Percentiles rank a stretch among this genome's conserved stretches.
phyloP scores from a whole-genome alignment of 2,888 invertebrate genomes.

The Adineta ricciae region DNA sequence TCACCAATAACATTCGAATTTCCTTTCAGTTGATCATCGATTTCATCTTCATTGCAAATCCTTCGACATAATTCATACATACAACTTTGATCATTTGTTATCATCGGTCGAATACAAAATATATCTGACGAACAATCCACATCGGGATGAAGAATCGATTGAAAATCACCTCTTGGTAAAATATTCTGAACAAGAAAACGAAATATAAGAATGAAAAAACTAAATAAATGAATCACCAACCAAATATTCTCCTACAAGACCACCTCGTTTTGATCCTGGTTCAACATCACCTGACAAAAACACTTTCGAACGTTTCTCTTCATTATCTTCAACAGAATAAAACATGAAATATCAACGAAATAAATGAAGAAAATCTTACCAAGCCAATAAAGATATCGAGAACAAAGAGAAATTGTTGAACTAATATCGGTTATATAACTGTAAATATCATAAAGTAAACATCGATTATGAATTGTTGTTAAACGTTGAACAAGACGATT shows the following conservation, averaged over 20 bases:
- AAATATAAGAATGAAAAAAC: neutral
- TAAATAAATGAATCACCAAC: neutral
- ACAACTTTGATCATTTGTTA: neutral
- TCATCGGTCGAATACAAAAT: neutral
- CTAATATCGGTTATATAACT: neutral
- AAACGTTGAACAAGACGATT: neutral
- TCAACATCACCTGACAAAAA: constrained; percentile 16
- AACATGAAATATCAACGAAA: too few species aligned
- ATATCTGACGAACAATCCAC: neutral
- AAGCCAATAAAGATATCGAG: neutral
- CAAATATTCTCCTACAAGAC: neutral
- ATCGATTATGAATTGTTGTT: neutral
- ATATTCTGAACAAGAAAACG: neutral
- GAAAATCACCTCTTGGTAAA: neutral
- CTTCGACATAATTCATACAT: neutral
- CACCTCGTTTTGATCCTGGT: neutral
- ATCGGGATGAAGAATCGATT: neutral
- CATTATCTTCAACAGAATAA: neutral
- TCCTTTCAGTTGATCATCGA: neutral
- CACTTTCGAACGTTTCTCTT: neutral
- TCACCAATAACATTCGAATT: neutral
- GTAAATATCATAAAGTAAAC: neutral
- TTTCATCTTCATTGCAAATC: neutral
- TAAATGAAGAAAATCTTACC: neutral
- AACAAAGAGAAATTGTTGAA: neutral